Base-by-base conservation (phyloP, 2,888 invertebrate species). In the Himalopsyche kuldschensis region DNA sequence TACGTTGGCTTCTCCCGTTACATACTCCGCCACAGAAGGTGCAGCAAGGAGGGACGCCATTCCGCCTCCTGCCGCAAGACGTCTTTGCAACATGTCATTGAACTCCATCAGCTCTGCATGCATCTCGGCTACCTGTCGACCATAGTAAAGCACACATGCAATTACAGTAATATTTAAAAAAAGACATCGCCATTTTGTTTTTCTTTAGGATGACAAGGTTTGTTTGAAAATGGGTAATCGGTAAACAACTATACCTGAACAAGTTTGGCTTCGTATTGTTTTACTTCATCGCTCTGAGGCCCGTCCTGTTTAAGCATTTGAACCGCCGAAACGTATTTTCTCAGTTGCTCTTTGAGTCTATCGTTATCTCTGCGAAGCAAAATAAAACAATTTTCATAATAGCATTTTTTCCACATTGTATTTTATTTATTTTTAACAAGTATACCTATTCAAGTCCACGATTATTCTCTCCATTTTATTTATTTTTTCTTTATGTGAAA, bases 91-190 rank as follows among this genome's bases (percentile, higher is more conserved):
- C 88, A 95, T 92, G 82, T 96, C 95, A 90, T 97, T 97, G 88
- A 97, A 97, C 89, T 97, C 97, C 96, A 97, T 97, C 80, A 98
- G 90, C 89, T 98, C 97, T 0, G 97, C 97, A 88, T 97, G 97
- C 97, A 98, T 98, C 90, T 97, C 97, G 2, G 97, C 97, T 0
- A 97, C 97, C 95, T 96, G 87, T 17, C 41, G 41, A 15, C 41
- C 11, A 41, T 15, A 41, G 3, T 41, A n/a, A 20, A 78, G 80
- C 46, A 1, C 20, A 27, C 1, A 20, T 75, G n/a, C n/a, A n/a
- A n/a, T n/a, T n/a, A n/a, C n/a, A 17, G 17, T 20, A 30, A 35
- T 35, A 35, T 35, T 35, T 41, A n/a, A 35, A 84, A 24, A 8
- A 46, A 27, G 35, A 35, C 17, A 27, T 79, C 31, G n/a, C n/a